Evolutionary conservation across 2,888 invertebrate genomes (phyloP).

Genomic region (Stictocephala bisonia): DNA sequence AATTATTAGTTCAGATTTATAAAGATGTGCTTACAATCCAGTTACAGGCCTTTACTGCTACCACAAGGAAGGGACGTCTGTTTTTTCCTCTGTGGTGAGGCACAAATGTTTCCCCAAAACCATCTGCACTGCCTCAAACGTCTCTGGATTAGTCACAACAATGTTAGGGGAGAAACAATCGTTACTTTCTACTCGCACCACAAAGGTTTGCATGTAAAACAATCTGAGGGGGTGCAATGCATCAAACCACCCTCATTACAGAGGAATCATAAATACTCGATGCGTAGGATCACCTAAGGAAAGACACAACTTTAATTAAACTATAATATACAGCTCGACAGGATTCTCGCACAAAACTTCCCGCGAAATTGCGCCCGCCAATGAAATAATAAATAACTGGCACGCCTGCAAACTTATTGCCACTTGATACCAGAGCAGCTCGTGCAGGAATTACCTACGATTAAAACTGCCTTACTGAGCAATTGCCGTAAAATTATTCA

Average conservation of each 20-base stretch:
- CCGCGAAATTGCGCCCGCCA: conserved; percentile 40
- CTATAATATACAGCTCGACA: conserved; percentile 35
- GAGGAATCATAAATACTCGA: conserved; percentile 36
- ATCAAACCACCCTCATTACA: conserved; percentile 37
- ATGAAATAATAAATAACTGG: conserved; percentile 41
- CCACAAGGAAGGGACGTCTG: too few species aligned
- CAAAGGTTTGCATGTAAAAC: too few species aligned
- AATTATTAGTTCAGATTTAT: too few species aligned
- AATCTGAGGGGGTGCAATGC: conserved; percentile 23
- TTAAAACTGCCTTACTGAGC: conserved; percentile 35
- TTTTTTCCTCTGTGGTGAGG: too few species aligned
- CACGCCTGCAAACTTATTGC: conserved; percentile 37
- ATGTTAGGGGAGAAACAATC: too few species aligned
- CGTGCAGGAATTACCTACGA: conserved; percentile 4
- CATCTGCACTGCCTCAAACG: too few species aligned
- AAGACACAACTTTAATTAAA: conserved; percentile 41
- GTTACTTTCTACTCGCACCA: too few species aligned
- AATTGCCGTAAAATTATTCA: too few species aligned
- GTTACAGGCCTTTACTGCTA: too few species aligned
- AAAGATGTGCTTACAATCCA: too few species aligned
- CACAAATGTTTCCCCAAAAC: too few species aligned
- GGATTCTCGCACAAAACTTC: conserved; percentile 31
- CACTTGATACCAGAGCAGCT: conserved; percentile 28
- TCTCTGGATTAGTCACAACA: too few species aligned
- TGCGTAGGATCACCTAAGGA: conserved; percentile 29